Evolutionary conservation across 2,113 vertebrate genomes (phyloP), one percentile per base, ranked within the genome.

Genomic region (Setophaga petechia): DNA sequence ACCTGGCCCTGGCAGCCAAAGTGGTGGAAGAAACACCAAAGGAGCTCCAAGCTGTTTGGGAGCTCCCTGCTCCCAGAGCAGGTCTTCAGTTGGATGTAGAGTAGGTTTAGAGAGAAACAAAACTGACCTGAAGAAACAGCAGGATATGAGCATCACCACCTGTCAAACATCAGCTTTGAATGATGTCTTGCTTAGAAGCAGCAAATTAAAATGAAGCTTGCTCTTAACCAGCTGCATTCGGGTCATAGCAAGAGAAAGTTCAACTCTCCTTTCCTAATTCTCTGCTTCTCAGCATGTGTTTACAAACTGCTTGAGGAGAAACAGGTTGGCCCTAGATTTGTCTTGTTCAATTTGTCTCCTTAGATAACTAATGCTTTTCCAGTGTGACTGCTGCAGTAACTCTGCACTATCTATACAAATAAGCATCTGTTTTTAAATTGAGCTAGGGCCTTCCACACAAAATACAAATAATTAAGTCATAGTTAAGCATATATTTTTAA

Each of bases 301-400:
- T 90, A 81, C 85, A 90, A 87, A 92, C 33, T 41, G 86, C 90
- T 90, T n/a, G 79, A 68, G 85, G 85, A 93, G 93, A 81, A 93
- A 65, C 59, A 90, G 90, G 92, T 95, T 90, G 90, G 76, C 61
- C 76, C 88, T 68, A 84, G 72, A 84, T 92, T 96, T 90, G 92
- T 95, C 93, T 92, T 72, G 61, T 95, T 96, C 61, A 72, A 61
- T 96, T 92, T 95, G 52, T 90, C 68, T 96, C 68, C 57, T 81
- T 57, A 61, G 76, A 67, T 92, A 96, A 86, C 39, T 61, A 84
- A 93, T 44, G 63, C 44, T 90, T 88, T 83, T 84, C 67, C 76
- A 78, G 61, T 37, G 68, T 84, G 73, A 69, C 72, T 93, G 83
- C 65, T 90, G 79, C 68, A 80, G 44, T 75, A 90, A 57, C 49